Evolutionary conservation across 37 sponge, comb jelly and placozoan genomes (phyloP).

Genomic region (Crambe crambe): DNA sequence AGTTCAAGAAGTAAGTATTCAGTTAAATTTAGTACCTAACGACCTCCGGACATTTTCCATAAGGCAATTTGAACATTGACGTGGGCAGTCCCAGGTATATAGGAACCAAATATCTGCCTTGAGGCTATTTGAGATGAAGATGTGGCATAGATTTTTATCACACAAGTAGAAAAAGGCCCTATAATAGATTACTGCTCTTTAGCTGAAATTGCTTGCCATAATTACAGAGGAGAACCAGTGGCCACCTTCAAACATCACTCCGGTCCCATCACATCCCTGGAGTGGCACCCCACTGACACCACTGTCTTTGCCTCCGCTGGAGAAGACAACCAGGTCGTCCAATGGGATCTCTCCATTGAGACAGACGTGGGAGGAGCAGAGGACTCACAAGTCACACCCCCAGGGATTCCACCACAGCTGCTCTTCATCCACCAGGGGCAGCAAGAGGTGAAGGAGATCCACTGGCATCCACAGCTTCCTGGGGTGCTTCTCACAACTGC

Average conservation of each 20-base stretch:
- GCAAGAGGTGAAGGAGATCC: conserved; percentile 95
- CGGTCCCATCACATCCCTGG: conserved; percentile 88
- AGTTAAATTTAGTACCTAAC: no score
- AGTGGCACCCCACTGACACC: conserved; percentile 93
- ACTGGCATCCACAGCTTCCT: conserved; percentile 98
- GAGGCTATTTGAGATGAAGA: neutral
- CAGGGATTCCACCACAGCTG: conserved; percentile 90
- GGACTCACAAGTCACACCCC: conserved; percentile 2
- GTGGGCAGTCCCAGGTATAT: no score
- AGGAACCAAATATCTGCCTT: neutral
- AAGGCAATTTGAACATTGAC: no score
- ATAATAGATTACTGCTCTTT: no score
- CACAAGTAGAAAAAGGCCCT: no score
- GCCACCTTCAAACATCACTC: conserved; percentile 95
- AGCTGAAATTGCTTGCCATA: neutral
- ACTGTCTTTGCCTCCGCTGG: conserved; percentile 95
- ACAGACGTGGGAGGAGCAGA: conserved; percentile 38
- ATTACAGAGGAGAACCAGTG: conserved; percentile 54
- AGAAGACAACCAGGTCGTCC: conserved; percentile 93
- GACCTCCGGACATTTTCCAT: no score
- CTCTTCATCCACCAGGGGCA: conserved; percentile 99
- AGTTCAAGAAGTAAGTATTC: conserved; percentile 72
- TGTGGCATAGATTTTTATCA: no score
- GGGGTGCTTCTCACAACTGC: conserved; percentile 94
- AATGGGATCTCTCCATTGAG: conserved; percentile 97